Evolutionary conservation across 2,113 vertebrate species (phyloP).

Genomic region (Hemichromis elongatus): DNA sequence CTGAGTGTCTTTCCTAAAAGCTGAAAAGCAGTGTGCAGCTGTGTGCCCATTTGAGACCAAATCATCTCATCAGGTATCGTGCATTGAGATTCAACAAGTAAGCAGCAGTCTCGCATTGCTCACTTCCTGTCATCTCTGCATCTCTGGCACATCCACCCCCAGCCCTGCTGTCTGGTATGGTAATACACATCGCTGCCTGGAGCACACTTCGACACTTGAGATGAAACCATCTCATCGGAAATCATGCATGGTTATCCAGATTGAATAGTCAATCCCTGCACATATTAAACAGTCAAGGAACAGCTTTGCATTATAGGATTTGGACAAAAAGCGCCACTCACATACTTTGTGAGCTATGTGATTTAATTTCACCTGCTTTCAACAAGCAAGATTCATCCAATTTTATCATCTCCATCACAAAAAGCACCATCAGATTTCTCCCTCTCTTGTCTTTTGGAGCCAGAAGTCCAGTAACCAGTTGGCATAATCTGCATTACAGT

Average conservation of each 20-base stretch:
- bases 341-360: neutral
- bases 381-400: constrained; percentile 3
- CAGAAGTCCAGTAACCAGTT: constrained; percentile 7
- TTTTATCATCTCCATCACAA: neutral
- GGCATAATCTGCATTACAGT: neutral
- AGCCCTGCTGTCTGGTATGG: constrained; percentile 19
- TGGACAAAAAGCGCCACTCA: constrained; percentile 1
- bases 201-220: constrained; percentile 38
- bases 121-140: constrained; percentile 31
- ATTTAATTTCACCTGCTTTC: constrained; percentile 40
- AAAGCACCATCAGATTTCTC: neutral
- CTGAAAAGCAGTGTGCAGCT: constrained; percentile 24
- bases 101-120: constrained; percentile 10
- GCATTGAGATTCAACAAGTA: constrained; percentile 42
- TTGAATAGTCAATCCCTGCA: constrained; percentile 25
- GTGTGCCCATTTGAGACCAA: constrained; percentile 15
- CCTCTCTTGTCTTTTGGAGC: neutral
- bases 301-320: neutral
- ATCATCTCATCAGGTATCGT: neutral
- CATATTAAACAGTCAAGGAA: neutral
- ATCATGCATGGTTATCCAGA: constrained; percentile 36
- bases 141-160: constrained; percentile 25
- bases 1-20: constrained; percentile 1
- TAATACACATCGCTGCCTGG: constrained; percentile 35
- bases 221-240: constrained; percentile 27